These are phyloP conservation scores for Enteromius fasciolatus DNA, from an alignment of 2,797 vertebrate genomes.

Conservation along the genomic window DNA sequence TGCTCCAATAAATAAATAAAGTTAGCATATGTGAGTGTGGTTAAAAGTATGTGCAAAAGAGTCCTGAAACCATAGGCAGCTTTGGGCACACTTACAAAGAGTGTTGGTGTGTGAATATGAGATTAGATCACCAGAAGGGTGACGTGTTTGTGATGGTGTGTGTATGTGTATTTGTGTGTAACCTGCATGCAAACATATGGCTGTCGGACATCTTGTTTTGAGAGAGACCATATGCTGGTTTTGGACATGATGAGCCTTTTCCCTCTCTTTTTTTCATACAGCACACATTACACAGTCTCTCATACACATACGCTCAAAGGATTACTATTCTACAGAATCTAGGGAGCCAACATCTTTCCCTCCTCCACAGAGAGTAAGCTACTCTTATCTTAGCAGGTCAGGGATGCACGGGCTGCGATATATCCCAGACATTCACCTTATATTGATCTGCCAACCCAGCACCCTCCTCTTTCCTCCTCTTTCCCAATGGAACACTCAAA, in stretches of 20 bases:
- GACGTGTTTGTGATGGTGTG: conserved; percentile 22
- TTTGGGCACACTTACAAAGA: conserved; percentile 6
- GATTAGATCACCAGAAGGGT: conserved; percentile 34
- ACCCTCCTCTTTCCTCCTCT: conserved; percentile 24
- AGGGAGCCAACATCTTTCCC: conserved; percentile 30
- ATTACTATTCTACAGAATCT: conserved; percentile 18
- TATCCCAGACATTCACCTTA: conserved; percentile 37
- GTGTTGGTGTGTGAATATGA: conserved; percentile 28
- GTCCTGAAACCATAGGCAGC: background rate
- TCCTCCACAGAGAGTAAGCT: conserved; percentile 37
- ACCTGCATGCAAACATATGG: conserved; percentile 60
- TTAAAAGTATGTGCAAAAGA: background rate
- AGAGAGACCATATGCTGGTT: conserved; percentile 57
- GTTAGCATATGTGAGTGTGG: background rate
- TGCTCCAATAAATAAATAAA: background rate
- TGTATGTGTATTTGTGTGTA: conserved; percentile 61
- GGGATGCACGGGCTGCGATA: conserved; percentile 31
- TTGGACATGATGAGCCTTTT: conserved; percentile 34
- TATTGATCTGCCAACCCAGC: conserved; percentile 43
- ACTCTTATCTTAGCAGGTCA: conserved; percentile 57
- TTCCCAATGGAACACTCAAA: conserved; percentile 28
- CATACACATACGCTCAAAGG: conserved; percentile 42
- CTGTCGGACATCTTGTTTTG: conserved; percentile 56
- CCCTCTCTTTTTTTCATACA: conserved; percentile 2
- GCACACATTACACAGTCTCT: conserved; percentile 59